phyloP scores from a whole-genome alignment of 2,113 vertebrate species.

The Lagopus muta region DNA sequence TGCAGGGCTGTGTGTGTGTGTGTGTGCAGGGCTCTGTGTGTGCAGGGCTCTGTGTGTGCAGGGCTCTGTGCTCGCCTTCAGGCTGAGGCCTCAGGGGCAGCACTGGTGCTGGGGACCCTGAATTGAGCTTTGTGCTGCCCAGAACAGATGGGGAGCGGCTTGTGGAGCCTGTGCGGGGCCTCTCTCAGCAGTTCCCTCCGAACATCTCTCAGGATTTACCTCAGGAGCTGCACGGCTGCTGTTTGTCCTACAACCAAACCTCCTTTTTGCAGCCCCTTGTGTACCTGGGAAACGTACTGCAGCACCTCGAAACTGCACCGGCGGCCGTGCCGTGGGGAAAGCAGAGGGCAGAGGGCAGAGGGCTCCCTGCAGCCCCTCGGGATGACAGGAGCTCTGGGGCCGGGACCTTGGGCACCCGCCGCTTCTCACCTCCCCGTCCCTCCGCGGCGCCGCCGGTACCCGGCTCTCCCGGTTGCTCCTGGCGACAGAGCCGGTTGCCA shows the following conservation, averaged over 20 bases:
- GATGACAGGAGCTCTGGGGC: background rate
- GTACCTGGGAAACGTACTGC: background rate
- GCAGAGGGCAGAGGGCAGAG: background rate
- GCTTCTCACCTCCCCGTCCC: background rate
- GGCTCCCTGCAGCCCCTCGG: background rate
- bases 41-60: too few species aligned
- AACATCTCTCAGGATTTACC: background rate
- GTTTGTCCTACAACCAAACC: accelerated
- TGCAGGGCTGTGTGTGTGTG: too few species aligned
- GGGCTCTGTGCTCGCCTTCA: background rate
- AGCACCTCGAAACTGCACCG: accelerated
- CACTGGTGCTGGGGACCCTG: background rate
- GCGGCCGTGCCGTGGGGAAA: background rate
- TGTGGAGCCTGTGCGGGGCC: too few species aligned
- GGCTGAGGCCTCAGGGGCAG: background rate
- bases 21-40: too few species aligned
- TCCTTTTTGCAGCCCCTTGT: background rate
- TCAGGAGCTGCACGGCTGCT: accelerated
- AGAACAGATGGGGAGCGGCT: too few species aligned
- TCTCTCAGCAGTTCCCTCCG: too few species aligned
- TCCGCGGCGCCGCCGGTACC: background rate
- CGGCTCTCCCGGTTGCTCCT: constrained; percentile 83
- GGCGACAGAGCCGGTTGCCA: constrained; percentile 91
- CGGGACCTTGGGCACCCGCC: background rate
- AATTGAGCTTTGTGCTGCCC: too few species aligned